These are phyloP conservation scores for Meleagris gallopavo DNA, from an alignment of 2,113 vertebrate species.

Conservation along the genomic window DNA sequence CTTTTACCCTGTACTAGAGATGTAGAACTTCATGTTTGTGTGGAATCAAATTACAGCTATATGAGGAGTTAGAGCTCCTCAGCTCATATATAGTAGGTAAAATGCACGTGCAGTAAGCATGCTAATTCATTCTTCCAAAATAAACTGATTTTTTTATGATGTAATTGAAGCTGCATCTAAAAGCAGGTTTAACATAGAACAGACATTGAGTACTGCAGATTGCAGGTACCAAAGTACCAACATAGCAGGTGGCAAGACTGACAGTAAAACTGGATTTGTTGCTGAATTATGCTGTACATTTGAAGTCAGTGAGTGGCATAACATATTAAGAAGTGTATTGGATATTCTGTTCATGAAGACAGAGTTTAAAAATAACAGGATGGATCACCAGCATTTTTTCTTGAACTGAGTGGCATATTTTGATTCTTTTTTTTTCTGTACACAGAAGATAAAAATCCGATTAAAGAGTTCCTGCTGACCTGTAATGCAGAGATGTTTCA, in stretches of 20 bases:
- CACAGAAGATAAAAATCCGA: slow-evolving; percentile 59
- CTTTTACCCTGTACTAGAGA: too few relatives aligned
- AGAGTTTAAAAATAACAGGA: slow-evolving; percentile 49
- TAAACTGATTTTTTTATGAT: background rate
- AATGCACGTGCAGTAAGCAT: background rate
- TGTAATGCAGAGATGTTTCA: slow-evolving; percentile 28
- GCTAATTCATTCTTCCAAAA: background rate
- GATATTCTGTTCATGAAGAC: slow-evolving; percentile 53
- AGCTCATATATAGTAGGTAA: background rate
- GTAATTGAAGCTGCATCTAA: background rate
- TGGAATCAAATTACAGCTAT: background rate
- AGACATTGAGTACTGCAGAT: background rate
- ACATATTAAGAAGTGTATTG: slow-evolving; percentile 58
- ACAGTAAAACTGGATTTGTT: background rate
- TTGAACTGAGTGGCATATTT: slow-evolving; percentile 63
- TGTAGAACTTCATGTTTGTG: background rate
- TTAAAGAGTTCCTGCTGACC: slow-evolving; percentile 53
- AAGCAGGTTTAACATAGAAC: background rate
- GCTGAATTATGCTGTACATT: background rate
- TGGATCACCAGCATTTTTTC: slow-evolving; percentile 60
- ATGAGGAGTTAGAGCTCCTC: background rate
- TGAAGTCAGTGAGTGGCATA: slow-evolving; percentile 23
- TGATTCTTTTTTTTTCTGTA: slow-evolving; percentile 61
- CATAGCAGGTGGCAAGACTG: background rate
- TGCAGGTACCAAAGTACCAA: background rate